Conservation (phyloP, 2,888 invertebrate genomes). For the Drosophila melanosoma region DNA sequence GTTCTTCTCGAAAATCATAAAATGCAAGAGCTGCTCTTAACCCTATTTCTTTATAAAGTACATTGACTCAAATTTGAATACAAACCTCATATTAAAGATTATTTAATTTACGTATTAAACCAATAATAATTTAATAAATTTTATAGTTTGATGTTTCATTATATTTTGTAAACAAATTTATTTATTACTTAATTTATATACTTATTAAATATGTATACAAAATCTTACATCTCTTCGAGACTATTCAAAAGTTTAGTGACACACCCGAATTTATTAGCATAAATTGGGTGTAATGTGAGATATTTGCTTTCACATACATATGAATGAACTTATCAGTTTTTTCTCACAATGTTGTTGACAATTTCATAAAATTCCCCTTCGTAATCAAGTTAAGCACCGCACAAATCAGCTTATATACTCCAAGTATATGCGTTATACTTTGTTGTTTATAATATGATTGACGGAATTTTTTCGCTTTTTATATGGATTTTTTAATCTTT, state of each 20-base stretch:
- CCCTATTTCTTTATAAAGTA: neutral
- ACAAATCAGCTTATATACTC: neutral
- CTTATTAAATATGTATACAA: neutral
- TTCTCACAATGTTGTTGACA: neutral
- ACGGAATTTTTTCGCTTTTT: neutral
- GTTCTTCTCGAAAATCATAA: constrained; percentile 3
- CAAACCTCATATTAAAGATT: neutral
- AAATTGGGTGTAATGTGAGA: neutral
- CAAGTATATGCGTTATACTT: neutral
- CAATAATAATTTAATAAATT: neutral
- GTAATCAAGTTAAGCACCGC: neutral
- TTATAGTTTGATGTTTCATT: neutral
- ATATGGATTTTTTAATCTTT: neutral
- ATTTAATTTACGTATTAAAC: neutral
- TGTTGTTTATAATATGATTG: neutral
- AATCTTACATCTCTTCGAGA: neutral
- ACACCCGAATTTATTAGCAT: neutral
- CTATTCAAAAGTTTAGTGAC: neutral
- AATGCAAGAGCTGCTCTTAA: constrained; percentile 1
- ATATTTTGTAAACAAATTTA: too few relatives aligned
- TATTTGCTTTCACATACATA: neutral
- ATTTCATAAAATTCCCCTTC: neutral
- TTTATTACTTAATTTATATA: neutral
- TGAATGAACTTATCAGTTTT: neutral
- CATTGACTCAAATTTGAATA: neutral